Percentiles rank a stretch among this genome's conserved stretches.
Conservation (phyloP, 2,113 vertebrate species). For the Paracanthobrama guichenoti region DNA sequence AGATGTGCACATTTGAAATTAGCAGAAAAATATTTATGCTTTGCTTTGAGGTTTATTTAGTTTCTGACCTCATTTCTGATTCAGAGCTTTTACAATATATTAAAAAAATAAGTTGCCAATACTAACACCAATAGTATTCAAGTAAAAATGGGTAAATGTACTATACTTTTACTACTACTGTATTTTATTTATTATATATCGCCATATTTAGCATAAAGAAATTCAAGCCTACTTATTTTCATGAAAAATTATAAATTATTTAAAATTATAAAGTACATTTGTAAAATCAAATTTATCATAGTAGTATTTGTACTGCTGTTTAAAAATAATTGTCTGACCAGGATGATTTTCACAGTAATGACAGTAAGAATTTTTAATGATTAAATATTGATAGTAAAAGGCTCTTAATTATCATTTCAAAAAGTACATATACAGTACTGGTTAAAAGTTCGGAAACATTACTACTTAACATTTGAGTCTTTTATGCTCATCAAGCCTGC, state of each 20-base stretch:
- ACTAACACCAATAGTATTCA: not conserved
- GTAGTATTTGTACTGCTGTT: not conserved
- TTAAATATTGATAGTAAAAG: not conserved
- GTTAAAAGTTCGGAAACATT: no score
- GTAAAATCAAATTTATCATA: not conserved
- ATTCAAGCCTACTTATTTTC: not conserved
- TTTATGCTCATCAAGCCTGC: no score
- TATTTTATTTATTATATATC: not conserved
- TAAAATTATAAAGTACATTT: not conserved
- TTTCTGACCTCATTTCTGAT: not conserved
- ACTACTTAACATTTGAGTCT: no score
- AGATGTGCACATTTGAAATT: not conserved
- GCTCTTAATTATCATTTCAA: not conserved
- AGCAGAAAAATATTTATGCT: not conserved
- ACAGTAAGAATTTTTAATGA: not conserved
- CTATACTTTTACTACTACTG: not conserved
- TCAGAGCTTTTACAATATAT: not conserved
- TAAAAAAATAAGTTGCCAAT: not conserved
- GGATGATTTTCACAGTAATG: not conserved
- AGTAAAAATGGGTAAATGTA: not conserved
- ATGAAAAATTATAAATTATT: not conserved
- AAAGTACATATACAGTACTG: not conserved
- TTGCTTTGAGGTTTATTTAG: not conserved
- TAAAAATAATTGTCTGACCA: not conserved
- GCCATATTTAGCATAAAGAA: not conserved